Percentiles rank a stretch among this genome's conserved stretches.
Conservation (phyloP, 2,113 vertebrate species). For the Thunnus maccoyii region DNA sequence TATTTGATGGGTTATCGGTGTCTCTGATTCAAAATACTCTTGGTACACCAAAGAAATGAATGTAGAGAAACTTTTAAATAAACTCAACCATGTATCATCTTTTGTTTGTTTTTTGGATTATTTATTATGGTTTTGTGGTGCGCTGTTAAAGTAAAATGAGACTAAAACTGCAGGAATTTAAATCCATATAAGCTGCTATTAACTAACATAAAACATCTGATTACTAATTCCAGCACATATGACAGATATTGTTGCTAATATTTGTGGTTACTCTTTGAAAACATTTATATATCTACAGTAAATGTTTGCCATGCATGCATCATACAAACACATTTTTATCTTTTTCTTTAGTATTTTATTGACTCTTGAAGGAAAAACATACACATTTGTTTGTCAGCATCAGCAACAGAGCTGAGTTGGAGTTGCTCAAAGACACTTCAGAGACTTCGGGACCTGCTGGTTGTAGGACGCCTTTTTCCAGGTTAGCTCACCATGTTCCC, state of each 20-base stretch:
- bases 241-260: not conserved
- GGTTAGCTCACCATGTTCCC: too few relatives aligned
- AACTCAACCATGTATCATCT: not conserved
- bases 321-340: too few relatives aligned
- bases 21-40: conserved; percentile 5
- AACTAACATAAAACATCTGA: not conserved
- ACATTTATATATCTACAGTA: too few relatives aligned
- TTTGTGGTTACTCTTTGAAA: too few relatives aligned
- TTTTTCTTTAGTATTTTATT: too few relatives aligned
- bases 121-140: not conserved
- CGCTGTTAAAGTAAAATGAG: too few relatives aligned
- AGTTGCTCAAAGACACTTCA: not conserved
- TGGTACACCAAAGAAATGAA: conserved; percentile 21
- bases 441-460: not conserved
- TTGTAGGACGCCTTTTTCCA: too few relatives aligned
- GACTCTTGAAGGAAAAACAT: too few relatives aligned
- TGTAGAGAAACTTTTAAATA: conserved; percentile 41
- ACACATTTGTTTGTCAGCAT: too few relatives aligned
- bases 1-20: not conserved
- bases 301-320: too few relatives aligned
- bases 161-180: not conserved
- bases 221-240: too few relatives aligned
- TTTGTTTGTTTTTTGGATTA: not conserved
- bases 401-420: too few relatives aligned
- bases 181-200: not conserved